Conservation (phyloP, 2,113 vertebrate genomes). For the Dicerorhinus sumatrensis region DNA sequence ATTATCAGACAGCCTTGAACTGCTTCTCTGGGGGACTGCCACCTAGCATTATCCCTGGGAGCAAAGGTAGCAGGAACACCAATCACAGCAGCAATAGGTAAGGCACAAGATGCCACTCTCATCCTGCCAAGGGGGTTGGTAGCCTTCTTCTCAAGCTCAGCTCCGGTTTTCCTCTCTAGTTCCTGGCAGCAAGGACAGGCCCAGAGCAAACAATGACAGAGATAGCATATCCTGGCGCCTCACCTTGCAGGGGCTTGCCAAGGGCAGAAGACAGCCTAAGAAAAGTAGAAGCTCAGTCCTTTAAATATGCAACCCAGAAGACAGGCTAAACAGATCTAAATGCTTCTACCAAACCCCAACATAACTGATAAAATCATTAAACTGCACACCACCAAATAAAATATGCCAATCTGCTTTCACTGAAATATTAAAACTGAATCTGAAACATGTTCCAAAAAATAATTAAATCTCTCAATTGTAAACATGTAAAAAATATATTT, state of each 20-base stretch:
- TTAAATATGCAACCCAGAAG: background rate
- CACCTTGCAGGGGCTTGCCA: background rate
- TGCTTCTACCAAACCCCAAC: background rate
- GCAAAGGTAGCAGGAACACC: background rate
- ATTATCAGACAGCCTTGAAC: background rate
- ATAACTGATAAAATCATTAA: background rate
- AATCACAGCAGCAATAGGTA: background rate
- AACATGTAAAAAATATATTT: background rate
- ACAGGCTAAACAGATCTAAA: background rate
- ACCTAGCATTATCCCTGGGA: background rate
- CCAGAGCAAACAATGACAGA: background rate
- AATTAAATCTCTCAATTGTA: background rate
- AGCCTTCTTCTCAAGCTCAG: background rate
- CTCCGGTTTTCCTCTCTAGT: background rate
- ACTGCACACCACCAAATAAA: background rate
- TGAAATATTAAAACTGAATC: constrained; percentile 6
- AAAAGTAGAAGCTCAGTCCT: background rate
- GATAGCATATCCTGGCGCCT: background rate
- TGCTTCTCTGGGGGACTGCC: background rate
- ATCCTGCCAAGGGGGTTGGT: background rate
- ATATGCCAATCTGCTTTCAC: background rate
- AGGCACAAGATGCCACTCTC: background rate
- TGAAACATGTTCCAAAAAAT: background rate
- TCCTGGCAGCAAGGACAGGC: background rate
- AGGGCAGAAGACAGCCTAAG: background rate